These are phyloP conservation scores for Malurus splendens DNA, from an alignment of 2,797 vertebrate species.

Conservation along the genomic window DNA sequence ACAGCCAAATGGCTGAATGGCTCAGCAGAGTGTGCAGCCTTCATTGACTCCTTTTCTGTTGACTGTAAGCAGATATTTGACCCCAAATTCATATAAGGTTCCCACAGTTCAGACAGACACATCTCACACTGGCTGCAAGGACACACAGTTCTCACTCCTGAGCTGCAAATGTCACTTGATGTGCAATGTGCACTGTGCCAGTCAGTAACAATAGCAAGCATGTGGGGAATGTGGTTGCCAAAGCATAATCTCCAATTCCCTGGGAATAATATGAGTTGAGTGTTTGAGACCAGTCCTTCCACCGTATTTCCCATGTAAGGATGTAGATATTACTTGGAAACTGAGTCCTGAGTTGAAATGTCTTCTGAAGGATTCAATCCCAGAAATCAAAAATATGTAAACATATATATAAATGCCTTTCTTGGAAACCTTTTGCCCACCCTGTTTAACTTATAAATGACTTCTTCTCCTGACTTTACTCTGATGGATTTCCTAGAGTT, in stretches of 20 bases:
- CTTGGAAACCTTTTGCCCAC: neutral
- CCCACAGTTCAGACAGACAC: neutral
- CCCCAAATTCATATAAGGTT: neutral
- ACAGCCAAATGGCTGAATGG: neutral
- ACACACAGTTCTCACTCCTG: neutral
- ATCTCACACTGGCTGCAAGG: neutral
- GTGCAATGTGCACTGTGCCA: rapidly evolving
- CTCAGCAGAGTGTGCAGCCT: neutral
- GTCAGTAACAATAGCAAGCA: neutral
- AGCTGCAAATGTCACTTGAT: neutral
- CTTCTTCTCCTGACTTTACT: neutral
- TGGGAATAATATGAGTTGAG: neutral
- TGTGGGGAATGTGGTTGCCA: neutral
- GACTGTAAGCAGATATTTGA: neutral
- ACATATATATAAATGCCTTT: neutral
- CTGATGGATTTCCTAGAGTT: neutral
- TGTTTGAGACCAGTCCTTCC: neutral
- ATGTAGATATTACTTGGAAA: neutral
- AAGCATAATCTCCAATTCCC: neutral
- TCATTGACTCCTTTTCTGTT: neutral
- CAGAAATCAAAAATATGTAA: neutral
- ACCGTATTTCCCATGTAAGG: neutral
- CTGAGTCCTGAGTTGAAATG: neutral
- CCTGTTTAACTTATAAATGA: neutral
- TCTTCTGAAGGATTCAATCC: neutral